phyloP scores from a whole-genome alignment of 2,113 vertebrate genomes.

The Dicerorhinus sumatrensis region DNA sequence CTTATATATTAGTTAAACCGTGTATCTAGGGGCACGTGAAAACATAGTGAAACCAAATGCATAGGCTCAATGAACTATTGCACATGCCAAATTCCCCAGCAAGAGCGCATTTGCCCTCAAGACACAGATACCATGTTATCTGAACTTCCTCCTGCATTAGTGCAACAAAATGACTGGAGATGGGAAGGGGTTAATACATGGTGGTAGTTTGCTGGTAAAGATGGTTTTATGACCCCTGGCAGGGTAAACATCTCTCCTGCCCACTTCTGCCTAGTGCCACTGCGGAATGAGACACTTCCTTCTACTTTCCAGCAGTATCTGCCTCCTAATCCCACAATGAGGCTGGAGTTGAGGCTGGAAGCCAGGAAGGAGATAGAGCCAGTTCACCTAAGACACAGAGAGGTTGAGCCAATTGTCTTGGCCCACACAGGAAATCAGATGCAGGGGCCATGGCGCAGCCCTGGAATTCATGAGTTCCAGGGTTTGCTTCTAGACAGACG shows the following conservation, averaged over 20 bases:
- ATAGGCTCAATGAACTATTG: not conserved
- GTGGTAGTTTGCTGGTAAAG: not conserved
- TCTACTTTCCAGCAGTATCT: not conserved
- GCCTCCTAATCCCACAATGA: not conserved
- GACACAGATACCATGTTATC: not conserved
- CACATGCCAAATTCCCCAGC: not conserved
- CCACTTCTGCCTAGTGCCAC: not conserved
- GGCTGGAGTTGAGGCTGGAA: not conserved
- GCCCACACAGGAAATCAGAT: conserved; percentile 49
- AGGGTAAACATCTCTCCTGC: not conserved
- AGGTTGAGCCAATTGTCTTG: not conserved
- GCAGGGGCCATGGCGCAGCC: not conserved
- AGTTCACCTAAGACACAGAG: conserved; percentile 61
- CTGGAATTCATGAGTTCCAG: conserved; percentile 22
- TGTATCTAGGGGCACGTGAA: not conserved
- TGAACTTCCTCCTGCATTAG: not conserved
- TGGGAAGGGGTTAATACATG: not conserved
- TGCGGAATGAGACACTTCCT: not conserved
- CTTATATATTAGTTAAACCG: not conserved
- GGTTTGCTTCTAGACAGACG: conserved; percentile 40
- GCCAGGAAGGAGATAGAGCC: not conserved
- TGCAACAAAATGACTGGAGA: not conserved
- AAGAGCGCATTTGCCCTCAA: not conserved
- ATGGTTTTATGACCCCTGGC: not conserved
- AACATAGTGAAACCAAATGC: not conserved